Evolutionary conservation across 2,888 invertebrate genomes (phyloP).

Genomic region (Euclidia mi): DNA sequence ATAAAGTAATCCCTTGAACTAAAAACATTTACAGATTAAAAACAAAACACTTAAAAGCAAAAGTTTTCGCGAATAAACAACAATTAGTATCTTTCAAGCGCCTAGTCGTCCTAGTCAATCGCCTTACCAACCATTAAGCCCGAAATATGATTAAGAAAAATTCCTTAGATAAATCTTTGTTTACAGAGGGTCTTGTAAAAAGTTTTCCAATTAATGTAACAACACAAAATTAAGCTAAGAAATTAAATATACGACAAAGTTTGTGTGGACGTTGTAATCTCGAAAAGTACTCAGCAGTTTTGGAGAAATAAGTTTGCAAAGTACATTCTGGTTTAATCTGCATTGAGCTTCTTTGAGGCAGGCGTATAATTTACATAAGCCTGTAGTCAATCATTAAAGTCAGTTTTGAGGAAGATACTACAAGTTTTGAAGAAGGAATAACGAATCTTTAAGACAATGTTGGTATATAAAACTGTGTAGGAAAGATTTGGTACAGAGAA

Average conservation of each 20-base stretch:
- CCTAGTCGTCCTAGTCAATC: background rate
- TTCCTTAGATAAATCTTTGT: constrained; percentile 21
- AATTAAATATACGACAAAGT: constrained; percentile 24
- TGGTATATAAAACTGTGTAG: too few relatives aligned
- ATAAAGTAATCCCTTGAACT: too few relatives aligned
- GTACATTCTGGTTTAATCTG: too few relatives aligned
- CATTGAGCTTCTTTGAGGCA: constrained; percentile 11
- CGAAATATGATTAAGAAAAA: constrained; percentile 22
- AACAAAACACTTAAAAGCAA: background rate
- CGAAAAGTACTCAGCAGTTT: too few relatives aligned
- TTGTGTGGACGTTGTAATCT: too few relatives aligned
- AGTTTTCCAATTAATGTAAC: constrained; percentile 38
- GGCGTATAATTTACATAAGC: constrained; percentile 5
- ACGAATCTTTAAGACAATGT: too few relatives aligned
- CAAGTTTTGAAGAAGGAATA: too few relatives aligned
- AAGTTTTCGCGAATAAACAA: background rate
- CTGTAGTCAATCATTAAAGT: background rate
- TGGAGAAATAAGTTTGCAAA: too few relatives aligned
- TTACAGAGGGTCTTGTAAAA: constrained; percentile 18
- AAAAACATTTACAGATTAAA: too few relatives aligned
- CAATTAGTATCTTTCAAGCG: constrained; percentile 1
- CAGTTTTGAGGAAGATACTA: background rate
- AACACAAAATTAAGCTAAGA: constrained; percentile 24
- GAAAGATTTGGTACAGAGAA: too few relatives aligned
- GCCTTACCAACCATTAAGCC: constrained; percentile 5